phyloP scores from a whole-genome alignment of 2,888 invertebrate species.

The Cerastis leucographa region DNA sequence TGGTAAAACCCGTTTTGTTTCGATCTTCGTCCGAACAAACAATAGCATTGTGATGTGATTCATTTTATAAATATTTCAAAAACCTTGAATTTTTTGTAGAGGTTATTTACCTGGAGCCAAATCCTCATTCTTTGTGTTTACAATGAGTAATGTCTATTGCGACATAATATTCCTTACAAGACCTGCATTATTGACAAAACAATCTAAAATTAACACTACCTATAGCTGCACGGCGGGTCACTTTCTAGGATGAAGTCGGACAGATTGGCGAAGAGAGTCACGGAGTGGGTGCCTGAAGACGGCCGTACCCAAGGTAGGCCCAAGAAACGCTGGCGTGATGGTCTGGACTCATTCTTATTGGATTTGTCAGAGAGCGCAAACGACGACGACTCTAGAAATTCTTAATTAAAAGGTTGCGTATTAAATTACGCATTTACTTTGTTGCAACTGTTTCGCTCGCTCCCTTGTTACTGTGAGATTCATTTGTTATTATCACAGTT shows the following conservation, averaged over 20 bases:
- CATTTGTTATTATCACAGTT: neutral
- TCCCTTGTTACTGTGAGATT: neutral
- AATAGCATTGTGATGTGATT: neutral
- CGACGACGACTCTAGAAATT: conserved; percentile 14
- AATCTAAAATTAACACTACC: neutral
- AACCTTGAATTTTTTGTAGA: conserved; percentile 1
- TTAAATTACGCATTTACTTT: conserved; percentile 13
- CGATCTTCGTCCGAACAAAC: no score
- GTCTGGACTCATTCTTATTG: no score
- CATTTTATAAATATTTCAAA: neutral
- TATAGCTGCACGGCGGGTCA: no score
- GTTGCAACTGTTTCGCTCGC: conserved; percentile 7
- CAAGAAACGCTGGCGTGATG: no score
- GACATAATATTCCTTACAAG: neutral
- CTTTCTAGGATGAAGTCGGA: no score
- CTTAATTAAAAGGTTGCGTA: conserved; percentile 3
- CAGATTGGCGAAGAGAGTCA: no score
- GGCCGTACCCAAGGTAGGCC: no score
- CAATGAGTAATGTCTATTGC: neutral
- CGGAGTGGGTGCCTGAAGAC: no score
- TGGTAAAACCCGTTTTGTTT: no score
- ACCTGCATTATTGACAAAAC: neutral
- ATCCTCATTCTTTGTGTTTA: neutral
- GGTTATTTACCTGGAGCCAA: neutral
- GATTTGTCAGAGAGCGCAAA: no score